Evolutionary conservation across 1,140 invertebrate genomes (phyloP).

Genomic region (Sipha flava): DNA sequence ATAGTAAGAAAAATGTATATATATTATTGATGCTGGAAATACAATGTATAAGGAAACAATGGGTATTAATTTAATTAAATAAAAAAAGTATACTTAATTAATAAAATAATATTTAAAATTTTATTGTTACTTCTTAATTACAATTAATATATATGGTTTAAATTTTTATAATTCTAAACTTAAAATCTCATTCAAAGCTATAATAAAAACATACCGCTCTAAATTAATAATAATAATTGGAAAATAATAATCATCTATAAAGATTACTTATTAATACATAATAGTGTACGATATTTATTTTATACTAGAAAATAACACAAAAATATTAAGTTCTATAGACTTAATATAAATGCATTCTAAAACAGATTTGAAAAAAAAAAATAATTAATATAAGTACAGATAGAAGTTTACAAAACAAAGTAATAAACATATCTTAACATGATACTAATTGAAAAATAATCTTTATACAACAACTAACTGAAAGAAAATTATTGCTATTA

Average conservation of each 20-base stretch:
- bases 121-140: constrained; percentile 13
- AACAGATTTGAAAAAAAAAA: neutral
- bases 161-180: neutral
- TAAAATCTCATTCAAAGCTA: neutral
- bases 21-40: neutral
- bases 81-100: neutral
- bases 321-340: neutral
- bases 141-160: neutral
- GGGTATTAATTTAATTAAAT: neutral
- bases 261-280: neutral
- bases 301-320: neutral
- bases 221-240: neutral
- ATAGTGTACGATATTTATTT: neutral
- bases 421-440: neutral
- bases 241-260: neutral
- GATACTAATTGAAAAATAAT: neutral
- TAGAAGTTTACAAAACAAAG: neutral
- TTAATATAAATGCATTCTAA: neutral
- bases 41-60: neutral
- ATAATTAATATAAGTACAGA: neutral
- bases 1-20: too few species aligned
- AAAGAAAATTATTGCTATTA: constrained; percentile 1
- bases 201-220: neutral
- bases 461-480: constrained; percentile 3
- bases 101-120: constrained; percentile 17